These are phyloP conservation scores for Orestias chungarensis DNA, from an alignment of 2,797 vertebrate genomes.

Conservation along the genomic window DNA sequence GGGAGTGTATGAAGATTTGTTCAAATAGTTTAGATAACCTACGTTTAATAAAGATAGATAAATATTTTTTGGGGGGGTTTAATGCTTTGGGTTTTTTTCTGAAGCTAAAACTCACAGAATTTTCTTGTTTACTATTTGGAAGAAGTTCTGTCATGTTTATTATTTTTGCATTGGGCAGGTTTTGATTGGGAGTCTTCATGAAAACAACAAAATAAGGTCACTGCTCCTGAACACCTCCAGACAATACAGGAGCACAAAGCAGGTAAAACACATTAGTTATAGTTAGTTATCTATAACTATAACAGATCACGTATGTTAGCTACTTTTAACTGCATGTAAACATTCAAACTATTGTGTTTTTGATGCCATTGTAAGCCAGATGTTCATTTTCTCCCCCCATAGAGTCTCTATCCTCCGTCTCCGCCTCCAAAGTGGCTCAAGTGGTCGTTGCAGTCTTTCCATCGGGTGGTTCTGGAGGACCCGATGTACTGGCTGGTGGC, in stretches of 20 bases:
- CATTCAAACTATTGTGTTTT: background rate
- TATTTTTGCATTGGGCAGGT: conserved; percentile 14
- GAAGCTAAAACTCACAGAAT: background rate
- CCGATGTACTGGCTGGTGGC: conserved; percentile 49
- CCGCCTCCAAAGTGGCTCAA: conserved; percentile 32
- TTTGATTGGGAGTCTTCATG: background rate
- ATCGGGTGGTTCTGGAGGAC: conserved; percentile 27
- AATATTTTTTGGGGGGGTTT: no score
- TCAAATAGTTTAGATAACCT: no score
- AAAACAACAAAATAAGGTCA: background rate
- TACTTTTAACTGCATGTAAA: background rate
- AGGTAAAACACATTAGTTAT: conserved; percentile 31
- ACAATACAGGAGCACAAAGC: conserved; percentile 26
- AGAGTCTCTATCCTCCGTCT: background rate
- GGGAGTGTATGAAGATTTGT: no score
- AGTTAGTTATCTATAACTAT: no score
- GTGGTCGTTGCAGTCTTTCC: conserved; percentile 27
- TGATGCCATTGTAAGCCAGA: background rate
- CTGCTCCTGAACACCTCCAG: conserved; percentile 27
- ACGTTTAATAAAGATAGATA: no score
- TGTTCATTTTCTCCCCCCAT: background rate
- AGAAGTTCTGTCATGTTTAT: background rate
- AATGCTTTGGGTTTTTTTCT: no score
- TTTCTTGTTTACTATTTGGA: background rate
- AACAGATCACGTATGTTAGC: background rate